phyloP scores from a whole-genome alignment of 2,797 vertebrate genomes.

The Hypotaenidia okinawae region DNA sequence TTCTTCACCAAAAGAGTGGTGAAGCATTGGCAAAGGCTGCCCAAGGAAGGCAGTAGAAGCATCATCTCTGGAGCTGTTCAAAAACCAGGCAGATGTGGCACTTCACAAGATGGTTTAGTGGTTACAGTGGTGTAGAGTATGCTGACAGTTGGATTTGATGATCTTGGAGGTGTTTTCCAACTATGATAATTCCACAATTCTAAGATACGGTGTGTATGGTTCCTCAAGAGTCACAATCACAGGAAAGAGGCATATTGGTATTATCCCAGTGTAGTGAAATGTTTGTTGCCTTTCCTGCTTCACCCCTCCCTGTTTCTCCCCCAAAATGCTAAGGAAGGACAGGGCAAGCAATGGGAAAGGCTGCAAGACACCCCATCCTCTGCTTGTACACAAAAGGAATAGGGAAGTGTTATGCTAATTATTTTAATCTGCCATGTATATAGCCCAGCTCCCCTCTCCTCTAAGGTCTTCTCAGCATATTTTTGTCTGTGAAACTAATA shows the following conservation, averaged over 20 bases:
- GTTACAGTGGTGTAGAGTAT: too few relatives aligned
- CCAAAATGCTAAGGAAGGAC: neutral
- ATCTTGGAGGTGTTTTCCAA: too few relatives aligned
- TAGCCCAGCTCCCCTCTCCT: too few relatives aligned
- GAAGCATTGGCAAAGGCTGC: too few relatives aligned
- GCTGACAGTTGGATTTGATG: too few relatives aligned
- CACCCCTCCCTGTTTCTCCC: neutral
- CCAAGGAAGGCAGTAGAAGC: too few relatives aligned
- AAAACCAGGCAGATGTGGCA: too few relatives aligned
- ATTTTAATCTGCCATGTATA: neutral
- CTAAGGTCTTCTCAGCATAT: neutral
- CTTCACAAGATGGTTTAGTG: too few relatives aligned
- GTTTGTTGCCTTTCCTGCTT: neutral
- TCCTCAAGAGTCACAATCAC: neutral
- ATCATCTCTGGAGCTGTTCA: too few relatives aligned
- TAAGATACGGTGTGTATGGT: fast-evolving
- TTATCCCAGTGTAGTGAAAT: neutral
- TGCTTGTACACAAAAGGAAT: neutral
- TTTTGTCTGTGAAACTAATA: neutral
- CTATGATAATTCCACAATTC: too few relatives aligned
- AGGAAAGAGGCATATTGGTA: neutral
- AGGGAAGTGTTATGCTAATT: neutral
- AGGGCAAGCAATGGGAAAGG: neutral
- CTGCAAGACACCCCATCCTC: neutral
- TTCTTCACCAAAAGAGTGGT: too few relatives aligned